Base-by-base conservation (phyloP, 2,888 invertebrate species). In the Papilio demoleus region DNA sequence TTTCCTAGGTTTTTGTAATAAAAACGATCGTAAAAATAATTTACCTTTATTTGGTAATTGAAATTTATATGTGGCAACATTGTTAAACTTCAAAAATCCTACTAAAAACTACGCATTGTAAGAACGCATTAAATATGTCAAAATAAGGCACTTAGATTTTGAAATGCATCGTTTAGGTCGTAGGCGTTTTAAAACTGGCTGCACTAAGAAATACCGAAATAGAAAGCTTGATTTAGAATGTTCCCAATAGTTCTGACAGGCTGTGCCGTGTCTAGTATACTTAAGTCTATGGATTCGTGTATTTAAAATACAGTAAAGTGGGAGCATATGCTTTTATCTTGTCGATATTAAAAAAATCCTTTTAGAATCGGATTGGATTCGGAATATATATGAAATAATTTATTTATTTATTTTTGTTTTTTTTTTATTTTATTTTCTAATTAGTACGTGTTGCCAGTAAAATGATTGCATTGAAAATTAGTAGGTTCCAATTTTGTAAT, bases 171-270 rank as follows among this genome's bases (percentile, higher is more conserved):
- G 45, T 56, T 62, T 62, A 67, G 67, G n/a, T 34, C 24, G 56
- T 67, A 67, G 53, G 53, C 61, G 61, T 68, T 67, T n/a, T 63
- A 42, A 19, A 63, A 59, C 45, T 63, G 36, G 56, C 53, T 84
- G 90, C 90, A 87, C 86, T 85, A 86, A 87, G 90, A 85, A 90
- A 88, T 89, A 90, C 88, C 89, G 90, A 90, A 69, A 67, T 70
- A 59, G 61, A 65, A 68, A 36, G 64, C 64, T 64, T 56, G 61
- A 69, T 62, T 65, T 62, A 63, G 58, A 61, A 27, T 63, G 38
- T 71, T 73, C 68, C 64, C 53, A 50, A 19, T 70, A 50, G 60
- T 77, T 75, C 71, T 74, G 70, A 77, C 83, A 75, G 88, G 88
- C 85, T 78, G 86, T 86, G 88, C 86, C 87, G 83, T 85, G 80